phyloP scores from a whole-genome alignment of 30 jellyfish, hydroid and myxozoan species.

The Hydractinia symbiolongicarpus region DNA sequence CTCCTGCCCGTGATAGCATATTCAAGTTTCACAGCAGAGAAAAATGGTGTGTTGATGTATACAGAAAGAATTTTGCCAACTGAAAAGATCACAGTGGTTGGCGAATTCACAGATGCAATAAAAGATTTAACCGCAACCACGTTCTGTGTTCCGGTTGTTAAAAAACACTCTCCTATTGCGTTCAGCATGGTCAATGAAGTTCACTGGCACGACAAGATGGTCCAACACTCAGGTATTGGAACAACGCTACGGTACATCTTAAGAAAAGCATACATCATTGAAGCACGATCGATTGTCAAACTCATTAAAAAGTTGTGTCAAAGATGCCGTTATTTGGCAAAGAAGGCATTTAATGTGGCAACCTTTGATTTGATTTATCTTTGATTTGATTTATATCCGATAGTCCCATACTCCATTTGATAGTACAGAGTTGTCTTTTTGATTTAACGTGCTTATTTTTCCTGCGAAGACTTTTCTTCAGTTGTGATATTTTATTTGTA shows the following conservation, averaged over 20 bases:
- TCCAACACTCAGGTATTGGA: neutral
- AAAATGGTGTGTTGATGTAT: neutral
- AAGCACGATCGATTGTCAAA: neutral
- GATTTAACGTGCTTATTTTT: too few species aligned
- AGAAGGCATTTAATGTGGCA: neutral
- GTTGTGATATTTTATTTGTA: too few species aligned
- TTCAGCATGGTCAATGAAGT: constrained; percentile 1
- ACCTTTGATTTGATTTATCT: too few species aligned
- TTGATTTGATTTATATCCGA: too few species aligned
- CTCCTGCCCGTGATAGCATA: neutral
- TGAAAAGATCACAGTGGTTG: constrained; percentile 3
- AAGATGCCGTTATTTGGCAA: constrained; percentile 2
- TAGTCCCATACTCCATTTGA: too few species aligned
- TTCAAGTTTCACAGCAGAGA: neutral
- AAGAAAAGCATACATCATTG: neutral
- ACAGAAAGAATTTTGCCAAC: constrained; percentile 6
- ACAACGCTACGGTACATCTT: neutral
- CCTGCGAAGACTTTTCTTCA: too few species aligned
- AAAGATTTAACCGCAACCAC: neutral
- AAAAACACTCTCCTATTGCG: constrained; percentile 7
- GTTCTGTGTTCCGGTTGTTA: constrained; percentile 15
- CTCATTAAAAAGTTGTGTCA: neutral
- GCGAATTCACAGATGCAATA: neutral
- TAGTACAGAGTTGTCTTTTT: too few species aligned
- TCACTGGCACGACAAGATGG: neutral